Base-by-base conservation (phyloP, 2,888 invertebrate genomes). In the Melanotus villosus region DNA sequence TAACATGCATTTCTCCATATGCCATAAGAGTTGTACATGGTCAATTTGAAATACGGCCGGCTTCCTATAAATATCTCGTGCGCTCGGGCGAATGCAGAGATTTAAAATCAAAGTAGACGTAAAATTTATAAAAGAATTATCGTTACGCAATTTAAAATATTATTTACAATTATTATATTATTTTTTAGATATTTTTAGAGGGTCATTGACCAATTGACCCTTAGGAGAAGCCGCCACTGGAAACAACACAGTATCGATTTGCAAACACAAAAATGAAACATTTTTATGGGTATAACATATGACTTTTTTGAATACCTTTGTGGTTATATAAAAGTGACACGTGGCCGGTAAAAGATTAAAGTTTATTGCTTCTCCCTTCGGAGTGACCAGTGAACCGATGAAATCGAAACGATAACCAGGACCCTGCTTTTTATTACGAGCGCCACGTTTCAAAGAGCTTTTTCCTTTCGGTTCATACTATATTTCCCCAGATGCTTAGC, bases 381-480 rank as follows among this genome's bases (percentile, higher is more conserved):
- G 71, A 75, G 73, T 72, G 72, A 71, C 76, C 75, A 74, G 73
- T 75, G 75, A 76, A 76, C 74, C 75, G 76, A 66, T 72, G 72
- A 73, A 76, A 76, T 76, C 76, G 75, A 75, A 76, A 76, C 75
- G 76, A 76, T 76, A 76, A 76, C 76, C 74, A 67, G 76, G 75
- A 75, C 76, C 72, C 72, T 70, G 70, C 70, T 71, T 73, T 75
- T 75, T 76, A 76, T 75, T 73, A 75, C 73, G 72, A 69, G 57
- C 73, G 74, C 72, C 72, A 71, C 75, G 66, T 74, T 73, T 76
- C 75, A 75, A 76, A 76, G 75, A 72, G 74, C 67, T 63, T 73
- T 65, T 69, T 70, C 68, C 69, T 68, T 68, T 63, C 68, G 56
- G 60, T 72, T 72, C 72, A 65, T 69, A 65, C 70, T 73, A 70